phyloP scores from a whole-genome alignment of 2,797 vertebrate species.

The Denticeps clupeoides region DNA sequence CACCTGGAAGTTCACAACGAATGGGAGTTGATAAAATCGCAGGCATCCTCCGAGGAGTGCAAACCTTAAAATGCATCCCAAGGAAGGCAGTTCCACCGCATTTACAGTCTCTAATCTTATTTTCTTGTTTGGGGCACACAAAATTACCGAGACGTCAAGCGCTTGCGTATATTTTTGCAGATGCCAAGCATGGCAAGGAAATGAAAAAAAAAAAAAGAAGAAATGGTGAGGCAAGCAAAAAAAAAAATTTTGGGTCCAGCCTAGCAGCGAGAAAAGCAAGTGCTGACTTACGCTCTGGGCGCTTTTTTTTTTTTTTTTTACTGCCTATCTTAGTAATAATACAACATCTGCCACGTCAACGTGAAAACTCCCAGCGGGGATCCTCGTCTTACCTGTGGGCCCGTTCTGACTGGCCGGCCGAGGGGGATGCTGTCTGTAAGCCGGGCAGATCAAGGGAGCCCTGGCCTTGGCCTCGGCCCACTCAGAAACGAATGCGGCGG shows the following conservation, averaged over 20 bases:
- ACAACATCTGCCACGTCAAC: conserved; percentile 23
- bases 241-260: background rate
- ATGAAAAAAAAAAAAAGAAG: background rate
- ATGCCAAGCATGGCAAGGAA: background rate
- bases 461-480: background rate
- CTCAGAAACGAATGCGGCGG: background rate
- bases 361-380: conserved; percentile 11
- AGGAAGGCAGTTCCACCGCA: background rate
- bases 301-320: background rate
- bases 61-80: conserved; percentile 2
- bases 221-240: background rate
- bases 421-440: conserved; percentile 27
- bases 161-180: background rate
- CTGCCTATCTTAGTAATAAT: conserved; percentile 26
- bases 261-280: conserved; percentile 1
- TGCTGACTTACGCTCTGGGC: background rate
- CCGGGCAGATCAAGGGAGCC: conserved; percentile 32
- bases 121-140: conserved; percentile 4
- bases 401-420: conserved; percentile 24
- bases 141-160: conserved; percentile 4
- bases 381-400: conserved; percentile 20
- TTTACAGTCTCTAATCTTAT: conserved; percentile 1
- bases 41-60: conserved; percentile 1
- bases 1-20: too few species aligned
- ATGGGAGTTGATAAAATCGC: conserved; percentile 2